These are phyloP conservation scores for Microctonus hyperodae DNA, from an alignment of 2,888 invertebrate species.

Conservation along the genomic window DNA sequence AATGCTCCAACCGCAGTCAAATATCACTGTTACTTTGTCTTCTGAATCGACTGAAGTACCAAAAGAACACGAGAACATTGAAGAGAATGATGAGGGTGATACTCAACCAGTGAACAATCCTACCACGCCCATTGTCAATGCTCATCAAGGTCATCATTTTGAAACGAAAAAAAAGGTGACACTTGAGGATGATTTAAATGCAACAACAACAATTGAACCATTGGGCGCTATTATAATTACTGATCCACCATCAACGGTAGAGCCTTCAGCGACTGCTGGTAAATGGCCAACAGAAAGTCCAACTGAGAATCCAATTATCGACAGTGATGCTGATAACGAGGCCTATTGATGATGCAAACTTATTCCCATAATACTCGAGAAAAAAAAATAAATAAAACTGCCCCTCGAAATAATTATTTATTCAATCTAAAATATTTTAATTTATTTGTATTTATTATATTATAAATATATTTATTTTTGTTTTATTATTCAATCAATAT, in stretches of 20 bases:
- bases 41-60: conserved; percentile 35
- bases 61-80: neutral
- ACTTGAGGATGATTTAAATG: conserved; percentile 2
- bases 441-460: conserved; percentile 9
- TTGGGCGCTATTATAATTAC: conserved; percentile 56
- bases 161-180: conserved; percentile 6
- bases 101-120: neutral
- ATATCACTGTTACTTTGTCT: conserved; percentile 21
- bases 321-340: conserved; percentile 58
- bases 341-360: conserved; percentile 41
- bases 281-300: conserved; percentile 60
- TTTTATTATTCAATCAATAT: neutral
- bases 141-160: conserved; percentile 23
- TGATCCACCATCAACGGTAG: conserved; percentile 48
- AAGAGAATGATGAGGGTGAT: neutral
- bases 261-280: conserved; percentile 56
- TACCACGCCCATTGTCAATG: neutral
- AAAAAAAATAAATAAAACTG: neutral
- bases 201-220: conserved; percentile 42
- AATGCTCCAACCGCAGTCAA: conserved; percentile 24
- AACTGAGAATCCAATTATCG: conserved; percentile 49
- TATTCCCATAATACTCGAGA: neutral
- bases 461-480: neutral
- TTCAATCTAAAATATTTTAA: neutral
- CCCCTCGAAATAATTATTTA: neutral